Conservation (phyloP, 2,797 vertebrate genomes). For the Phrynocephalus forsythii region DNA sequence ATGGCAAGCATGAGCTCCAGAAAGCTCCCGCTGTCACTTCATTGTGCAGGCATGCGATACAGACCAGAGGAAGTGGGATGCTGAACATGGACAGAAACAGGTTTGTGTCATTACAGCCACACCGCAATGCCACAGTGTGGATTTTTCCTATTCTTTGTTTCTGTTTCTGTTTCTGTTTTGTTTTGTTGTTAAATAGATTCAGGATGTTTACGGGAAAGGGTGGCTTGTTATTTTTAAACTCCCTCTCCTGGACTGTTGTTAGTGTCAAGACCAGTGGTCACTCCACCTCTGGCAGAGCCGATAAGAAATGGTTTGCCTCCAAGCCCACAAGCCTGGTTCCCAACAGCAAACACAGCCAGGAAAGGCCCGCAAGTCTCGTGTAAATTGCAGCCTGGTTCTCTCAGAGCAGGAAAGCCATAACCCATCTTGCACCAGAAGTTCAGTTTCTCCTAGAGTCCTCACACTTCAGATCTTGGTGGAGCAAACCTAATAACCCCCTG, state of each 20-base stretch:
- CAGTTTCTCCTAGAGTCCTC: no score
- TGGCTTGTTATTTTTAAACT: conserved; percentile 1
- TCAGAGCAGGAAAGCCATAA: no score
- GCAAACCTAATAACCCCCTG: no score
- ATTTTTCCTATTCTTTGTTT: no score
- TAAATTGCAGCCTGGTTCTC: neutral
- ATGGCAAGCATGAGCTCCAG: neutral
- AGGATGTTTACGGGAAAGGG: neutral
- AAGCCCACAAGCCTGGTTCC: neutral
- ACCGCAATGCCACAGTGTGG: neutral
- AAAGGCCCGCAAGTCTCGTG: neutral
- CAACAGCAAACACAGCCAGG: no score
- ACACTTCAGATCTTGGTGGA: no score
- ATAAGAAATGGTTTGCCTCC: neutral
- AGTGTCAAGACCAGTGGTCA: neutral
- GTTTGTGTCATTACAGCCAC: neutral
- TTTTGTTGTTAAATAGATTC: neutral
- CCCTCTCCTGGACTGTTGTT: neutral
- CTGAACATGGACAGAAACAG: neutral
- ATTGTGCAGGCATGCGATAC: no score
- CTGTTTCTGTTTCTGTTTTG: no score
- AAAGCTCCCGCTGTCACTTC: neutral
- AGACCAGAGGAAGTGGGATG: neutral
- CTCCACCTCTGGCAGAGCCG: no score
- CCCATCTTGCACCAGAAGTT: no score